Conservation (phyloP, 2,113 vertebrate genomes). For the Pomatorhinus ruficollis region DNA sequence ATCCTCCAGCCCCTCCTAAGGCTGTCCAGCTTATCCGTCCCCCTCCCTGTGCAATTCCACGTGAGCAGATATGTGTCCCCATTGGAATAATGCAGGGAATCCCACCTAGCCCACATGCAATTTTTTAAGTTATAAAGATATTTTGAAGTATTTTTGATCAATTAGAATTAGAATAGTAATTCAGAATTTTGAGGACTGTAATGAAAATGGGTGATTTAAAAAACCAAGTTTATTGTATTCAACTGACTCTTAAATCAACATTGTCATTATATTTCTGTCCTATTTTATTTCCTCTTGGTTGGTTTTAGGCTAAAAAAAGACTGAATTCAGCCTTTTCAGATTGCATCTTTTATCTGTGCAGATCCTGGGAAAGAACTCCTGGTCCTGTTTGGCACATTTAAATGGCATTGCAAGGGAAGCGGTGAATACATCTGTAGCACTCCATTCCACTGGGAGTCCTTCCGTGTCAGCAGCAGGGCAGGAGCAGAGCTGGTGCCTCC, state of each 20-base stretch:
- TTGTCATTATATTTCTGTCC: neutral
- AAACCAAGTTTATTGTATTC: neutral
- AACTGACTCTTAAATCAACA: neutral
- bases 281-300: neutral
- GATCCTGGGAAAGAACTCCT: neutral
- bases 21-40: neutral
- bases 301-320: neutral
- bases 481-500: neutral
- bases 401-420: neutral
- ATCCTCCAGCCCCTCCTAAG: neutral
- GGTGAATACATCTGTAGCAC: neutral
- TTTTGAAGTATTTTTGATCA: neutral
- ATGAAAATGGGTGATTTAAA: neutral
- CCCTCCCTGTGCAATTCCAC: neutral
- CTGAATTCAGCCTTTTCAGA: neutral
- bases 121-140: neutral
- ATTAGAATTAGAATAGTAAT: neutral
- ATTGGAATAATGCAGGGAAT: neutral
- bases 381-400: neutral
- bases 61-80: neutral
- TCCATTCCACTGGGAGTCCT: neutral
- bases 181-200: neutral
- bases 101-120: neutral
- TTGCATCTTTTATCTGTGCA: neutral
- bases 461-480: neutral